Percentiles rank a stretch among this genome's conserved stretches.
These are phyloP conservation scores for Archilochus colubris DNA, from an alignment of 2,113 vertebrate species.

Conservation along the genomic window DNA sequence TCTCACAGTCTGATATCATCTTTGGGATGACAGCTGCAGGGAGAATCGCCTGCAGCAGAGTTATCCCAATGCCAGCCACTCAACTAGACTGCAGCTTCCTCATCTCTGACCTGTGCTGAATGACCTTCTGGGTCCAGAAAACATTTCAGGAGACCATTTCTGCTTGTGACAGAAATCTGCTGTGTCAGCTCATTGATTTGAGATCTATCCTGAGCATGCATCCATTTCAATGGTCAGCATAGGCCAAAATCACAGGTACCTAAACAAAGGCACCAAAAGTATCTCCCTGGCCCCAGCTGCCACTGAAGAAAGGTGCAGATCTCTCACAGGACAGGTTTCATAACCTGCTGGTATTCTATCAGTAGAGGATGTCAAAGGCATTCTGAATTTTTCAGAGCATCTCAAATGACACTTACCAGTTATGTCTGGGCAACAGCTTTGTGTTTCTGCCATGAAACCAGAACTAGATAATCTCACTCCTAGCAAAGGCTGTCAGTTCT, in stretches of 20 bases:
- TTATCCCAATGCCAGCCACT: not conserved
- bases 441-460: not conserved
- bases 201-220: not conserved
- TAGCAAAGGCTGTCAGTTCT: not conserved
- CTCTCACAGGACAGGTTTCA: not conserved
- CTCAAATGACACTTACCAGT: not conserved
- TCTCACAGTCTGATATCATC: not conserved
- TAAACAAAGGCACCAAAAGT: not conserved
- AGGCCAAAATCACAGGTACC: not conserved
- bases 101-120: not conserved
- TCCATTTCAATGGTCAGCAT: not conserved
- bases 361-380: not conserved
- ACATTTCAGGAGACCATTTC: not conserved
- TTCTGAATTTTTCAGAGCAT: not conserved
- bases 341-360: not conserved
- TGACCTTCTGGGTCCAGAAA: not conserved
- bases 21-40: not conserved
- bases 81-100: not conserved
- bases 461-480: not conserved
- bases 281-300: not conserved
- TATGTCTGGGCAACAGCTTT: not conserved
- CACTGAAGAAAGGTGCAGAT: not conserved
- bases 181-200: not conserved
- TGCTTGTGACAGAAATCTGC: not conserved
- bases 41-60: not conserved